Evolutionary conservation across 2,113 vertebrate species (phyloP).

Genomic region (Cariama cristata): DNA sequence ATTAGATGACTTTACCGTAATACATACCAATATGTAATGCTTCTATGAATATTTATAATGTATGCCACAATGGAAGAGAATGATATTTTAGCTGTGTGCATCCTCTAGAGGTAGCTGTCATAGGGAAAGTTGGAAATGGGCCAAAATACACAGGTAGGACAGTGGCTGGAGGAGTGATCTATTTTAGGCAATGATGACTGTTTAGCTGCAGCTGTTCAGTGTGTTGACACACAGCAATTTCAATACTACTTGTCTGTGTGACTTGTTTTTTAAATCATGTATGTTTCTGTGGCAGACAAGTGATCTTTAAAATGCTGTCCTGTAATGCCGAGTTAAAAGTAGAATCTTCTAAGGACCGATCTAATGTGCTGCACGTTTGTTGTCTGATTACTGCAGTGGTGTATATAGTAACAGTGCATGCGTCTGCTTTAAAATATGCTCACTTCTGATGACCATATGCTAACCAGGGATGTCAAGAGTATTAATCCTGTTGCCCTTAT

Average conservation of each 20-base stretch:
- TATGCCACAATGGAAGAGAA: background rate
- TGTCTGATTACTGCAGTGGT: background rate
- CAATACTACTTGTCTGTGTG: background rate
- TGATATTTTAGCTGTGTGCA: background rate
- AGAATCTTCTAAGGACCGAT: background rate
- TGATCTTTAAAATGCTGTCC: background rate
- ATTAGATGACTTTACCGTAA: background rate
- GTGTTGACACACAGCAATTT: background rate
- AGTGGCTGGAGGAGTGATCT: background rate
- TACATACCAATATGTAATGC: background rate
- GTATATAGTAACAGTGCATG: background rate
- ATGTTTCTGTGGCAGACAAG: background rate
- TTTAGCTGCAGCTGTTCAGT: background rate
- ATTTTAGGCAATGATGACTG: background rate
- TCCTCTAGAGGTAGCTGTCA: background rate
- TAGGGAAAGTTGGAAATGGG: background rate
- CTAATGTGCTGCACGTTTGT: fast-evolving
- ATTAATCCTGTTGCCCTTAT: no score
- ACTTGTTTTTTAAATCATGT: background rate
- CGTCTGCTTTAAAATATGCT: background rate
- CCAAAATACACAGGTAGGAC: background rate
- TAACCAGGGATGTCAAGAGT: background rate
- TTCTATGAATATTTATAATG: background rate
- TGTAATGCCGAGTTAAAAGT: background rate
- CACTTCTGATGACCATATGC: background rate